Base-by-base conservation (phyloP, 2,797 vertebrate species). In the Rhinichthys osculus region DNA sequence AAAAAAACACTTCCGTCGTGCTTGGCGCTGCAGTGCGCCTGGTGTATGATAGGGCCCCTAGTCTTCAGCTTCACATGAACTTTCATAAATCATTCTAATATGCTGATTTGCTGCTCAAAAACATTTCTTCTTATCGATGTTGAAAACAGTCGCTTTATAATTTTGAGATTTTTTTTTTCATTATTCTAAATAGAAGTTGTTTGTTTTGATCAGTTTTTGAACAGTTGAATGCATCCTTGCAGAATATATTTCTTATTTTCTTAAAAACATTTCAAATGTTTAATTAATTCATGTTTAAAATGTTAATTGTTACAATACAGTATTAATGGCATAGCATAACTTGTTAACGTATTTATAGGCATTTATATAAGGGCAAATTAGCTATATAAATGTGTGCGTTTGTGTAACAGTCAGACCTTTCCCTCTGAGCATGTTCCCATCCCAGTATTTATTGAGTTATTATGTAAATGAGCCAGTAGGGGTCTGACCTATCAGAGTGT, bases 381-480 rank as follows among this genome's bases (percentile, higher is more conserved):
- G 23, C 19, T 16, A 57, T 59, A 54, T 42, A 64, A 82, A 82
- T 16, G 19, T 27, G 17, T 30, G 27, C 57, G 33, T 44, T 19
- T 62, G 50, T 77, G 52, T 76, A 71, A 74, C 23, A 54, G 52
- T n/a, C 52, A 73, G 50, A 66, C 11, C 47, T 76, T 47, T 62
- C 73, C 78, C 47, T 83, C 54, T 14, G 40, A 70, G 54, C 82
- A 78, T 84, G 83, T 89, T 87, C 83, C 84, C 35, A 88, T 87
- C 54, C 79, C 82, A 80, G 76, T 81, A 83, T 86, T 86, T 38
- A 47, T 88, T 85, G 90, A 87, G 88, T 86, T 89, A 88, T 92
- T 92, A 94, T 95, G 93, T 91, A 94, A 94, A 95, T 92, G 30
- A 91, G 85, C 72, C 87, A 79, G 89, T 91, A 86, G 87, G 90